Conservation (phyloP, 2,113 vertebrate genomes). For the Pangasianodon gigas region DNA sequence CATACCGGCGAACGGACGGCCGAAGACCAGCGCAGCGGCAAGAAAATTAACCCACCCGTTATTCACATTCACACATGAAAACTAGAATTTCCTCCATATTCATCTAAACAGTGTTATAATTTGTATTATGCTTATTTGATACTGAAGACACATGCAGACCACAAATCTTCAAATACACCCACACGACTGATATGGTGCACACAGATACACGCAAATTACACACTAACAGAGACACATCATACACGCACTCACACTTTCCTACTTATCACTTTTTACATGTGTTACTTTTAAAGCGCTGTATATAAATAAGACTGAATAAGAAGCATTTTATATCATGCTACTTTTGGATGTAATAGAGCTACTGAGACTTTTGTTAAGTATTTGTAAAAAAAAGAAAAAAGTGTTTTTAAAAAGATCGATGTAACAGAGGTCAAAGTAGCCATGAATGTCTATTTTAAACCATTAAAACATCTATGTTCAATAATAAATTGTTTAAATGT, state of each 20-base stretch:
- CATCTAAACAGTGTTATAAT: constrained; percentile 35
- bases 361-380: background rate
- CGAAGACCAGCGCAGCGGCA: constrained; percentile 75
- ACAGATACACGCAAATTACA: constrained; percentile 19
- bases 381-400: constrained; percentile 11
- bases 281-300: constrained; percentile 4
- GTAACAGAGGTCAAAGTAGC: background rate
- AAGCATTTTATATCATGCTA: background rate
- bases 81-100: constrained; percentile 16
- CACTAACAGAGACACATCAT: constrained; percentile 24
- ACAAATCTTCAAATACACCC: background rate
- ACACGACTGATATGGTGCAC: background rate
- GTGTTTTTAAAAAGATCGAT: background rate
- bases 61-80: constrained; percentile 35
- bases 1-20: constrained; percentile 83
- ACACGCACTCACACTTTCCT: background rate
- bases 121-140: background rate
- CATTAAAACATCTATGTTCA: background rate
- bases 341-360: background rate
- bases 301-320: background rate
- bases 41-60: constrained; percentile 69
- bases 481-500: background rate
- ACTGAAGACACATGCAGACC: constrained; percentile 22
- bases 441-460: background rate
- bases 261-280: background rate